Evolutionary conservation across 2,888 invertebrate genomes (phyloP).

Genomic region (Pycnomerus fuliginosus): DNA sequence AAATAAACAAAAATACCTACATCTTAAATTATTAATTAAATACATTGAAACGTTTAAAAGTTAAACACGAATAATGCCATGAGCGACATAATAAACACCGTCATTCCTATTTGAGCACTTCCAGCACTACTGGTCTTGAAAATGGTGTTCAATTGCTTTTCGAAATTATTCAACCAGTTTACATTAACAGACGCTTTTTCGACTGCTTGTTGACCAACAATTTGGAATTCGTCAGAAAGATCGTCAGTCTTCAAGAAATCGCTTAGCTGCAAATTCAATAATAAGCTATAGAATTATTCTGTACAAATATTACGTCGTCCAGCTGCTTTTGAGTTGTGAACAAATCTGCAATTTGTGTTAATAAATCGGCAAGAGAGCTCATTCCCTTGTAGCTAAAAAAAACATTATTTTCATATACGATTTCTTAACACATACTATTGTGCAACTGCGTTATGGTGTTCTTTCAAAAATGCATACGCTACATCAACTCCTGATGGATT

Average conservation of each 20-base stretch:
- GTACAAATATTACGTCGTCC: slow-evolving; percentile 13
- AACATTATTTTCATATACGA: slow-evolving; percentile 3
- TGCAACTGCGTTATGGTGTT: slow-evolving; percentile 19
- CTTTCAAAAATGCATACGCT: slow-evolving; percentile 23
- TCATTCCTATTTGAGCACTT: not conserved
- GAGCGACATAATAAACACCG: not conserved
- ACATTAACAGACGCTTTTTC: slow-evolving; percentile 15
- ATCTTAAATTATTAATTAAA: no score
- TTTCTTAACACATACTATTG: slow-evolving; percentile 14
- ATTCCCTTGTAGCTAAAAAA: slow-evolving; percentile 26
- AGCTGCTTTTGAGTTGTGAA: slow-evolving; percentile 25
- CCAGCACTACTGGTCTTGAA: not conserved
- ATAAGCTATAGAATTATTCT: not conserved
- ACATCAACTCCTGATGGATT: slow-evolving; percentile 22
- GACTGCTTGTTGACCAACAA: slow-evolving; percentile 6
- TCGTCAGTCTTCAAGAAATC: slow-evolving; percentile 6
- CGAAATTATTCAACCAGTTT: slow-evolving; percentile 10
- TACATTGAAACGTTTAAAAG: slow-evolving; percentile 3
- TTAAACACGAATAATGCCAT: not conserved
- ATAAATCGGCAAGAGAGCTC: slow-evolving; percentile 24
- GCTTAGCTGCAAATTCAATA: slow-evolving; percentile 15
- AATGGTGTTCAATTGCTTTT: not conserved
- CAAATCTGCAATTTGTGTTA: slow-evolving; percentile 26
- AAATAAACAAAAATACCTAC: no score
- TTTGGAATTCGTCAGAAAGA: slow-evolving; percentile 14